These are phyloP conservation scores for Strigops habroptila DNA, from an alignment of 2,113 vertebrate species.

Conservation along the genomic window DNA sequence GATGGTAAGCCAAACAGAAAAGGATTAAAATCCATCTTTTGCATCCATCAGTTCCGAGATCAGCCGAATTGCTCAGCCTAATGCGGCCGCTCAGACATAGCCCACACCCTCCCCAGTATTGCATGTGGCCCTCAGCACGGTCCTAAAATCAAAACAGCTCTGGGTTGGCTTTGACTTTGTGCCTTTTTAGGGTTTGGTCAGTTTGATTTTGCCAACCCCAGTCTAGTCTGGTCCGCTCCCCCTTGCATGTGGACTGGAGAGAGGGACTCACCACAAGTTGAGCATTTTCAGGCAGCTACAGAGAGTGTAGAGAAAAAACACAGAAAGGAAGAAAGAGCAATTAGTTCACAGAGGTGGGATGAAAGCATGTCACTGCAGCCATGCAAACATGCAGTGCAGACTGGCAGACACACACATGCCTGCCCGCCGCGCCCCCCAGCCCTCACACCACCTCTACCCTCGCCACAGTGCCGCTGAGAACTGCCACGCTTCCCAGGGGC, in stretches of 20 bases:
- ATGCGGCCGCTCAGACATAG: background rate
- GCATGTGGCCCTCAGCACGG: background rate
- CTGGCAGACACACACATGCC: conserved; percentile 62
- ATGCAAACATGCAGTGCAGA: conserved; percentile 80
- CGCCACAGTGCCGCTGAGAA: background rate
- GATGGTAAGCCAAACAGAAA: conserved; percentile 6
- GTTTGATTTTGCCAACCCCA: conserved; percentile 69
- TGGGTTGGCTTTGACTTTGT: conserved; percentile 54
- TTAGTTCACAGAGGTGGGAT: conserved; percentile 81
- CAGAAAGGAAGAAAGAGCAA: conserved; percentile 88
- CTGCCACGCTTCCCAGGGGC: background rate
- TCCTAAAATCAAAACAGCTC: conserved; percentile 34
- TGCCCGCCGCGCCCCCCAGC: conserved; percentile 17
- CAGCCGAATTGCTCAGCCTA: conserved; percentile 10
- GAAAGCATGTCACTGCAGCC: conserved; percentile 74
- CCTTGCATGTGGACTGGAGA: conserved; percentile 90
- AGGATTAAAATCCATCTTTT: conserved; percentile 11
- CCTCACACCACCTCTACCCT: conserved; percentile 12
- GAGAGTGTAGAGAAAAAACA: conserved; percentile 89
- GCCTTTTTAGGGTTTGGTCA: conserved; percentile 48
- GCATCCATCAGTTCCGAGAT: background rate
- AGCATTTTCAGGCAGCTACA: conserved; percentile 99
- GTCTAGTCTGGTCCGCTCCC: conserved; percentile 87
- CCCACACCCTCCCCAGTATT: conserved; percentile 26
- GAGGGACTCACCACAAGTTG: conserved; percentile 99